Conservation (phyloP, 2,113 vertebrate species). For the Felis chaus region DNA sequence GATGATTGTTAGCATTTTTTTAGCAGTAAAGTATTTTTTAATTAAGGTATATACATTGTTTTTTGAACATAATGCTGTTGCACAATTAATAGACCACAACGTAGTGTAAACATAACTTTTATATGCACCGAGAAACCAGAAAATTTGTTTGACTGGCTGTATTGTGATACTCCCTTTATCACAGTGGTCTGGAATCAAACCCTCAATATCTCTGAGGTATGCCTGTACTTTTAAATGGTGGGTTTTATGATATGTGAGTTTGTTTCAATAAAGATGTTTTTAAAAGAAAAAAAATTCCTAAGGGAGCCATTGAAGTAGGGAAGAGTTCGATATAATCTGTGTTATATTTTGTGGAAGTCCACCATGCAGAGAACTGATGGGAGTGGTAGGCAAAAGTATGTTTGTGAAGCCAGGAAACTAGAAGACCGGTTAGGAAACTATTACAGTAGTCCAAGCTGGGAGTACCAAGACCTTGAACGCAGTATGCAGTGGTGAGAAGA, state of each 20-base stretch:
- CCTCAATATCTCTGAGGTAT: not conserved
- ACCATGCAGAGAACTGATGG: not conserved
- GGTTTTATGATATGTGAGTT: not conserved
- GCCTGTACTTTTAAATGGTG: not conserved
- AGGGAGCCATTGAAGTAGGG: not conserved
- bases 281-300: not conserved
- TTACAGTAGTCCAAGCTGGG: not conserved
- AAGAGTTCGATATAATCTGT: not conserved
- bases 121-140: not conserved
- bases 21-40: not conserved
- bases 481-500: not conserved
- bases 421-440: not conserved
- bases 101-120: not conserved
- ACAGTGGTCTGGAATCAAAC: not conserved
- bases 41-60: not conserved
- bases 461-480: not conserved
- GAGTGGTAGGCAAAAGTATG: not conserved
- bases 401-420: not conserved
- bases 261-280: not conserved
- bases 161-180: not conserved
- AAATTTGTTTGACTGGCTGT: not conserved
- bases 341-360: not conserved
- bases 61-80: not conserved
- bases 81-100: not conserved
- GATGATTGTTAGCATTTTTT: not conserved